These are phyloP conservation scores for Centropristis striata DNA, from an alignment of 2,113 vertebrate genomes.

Conservation along the genomic window DNA sequence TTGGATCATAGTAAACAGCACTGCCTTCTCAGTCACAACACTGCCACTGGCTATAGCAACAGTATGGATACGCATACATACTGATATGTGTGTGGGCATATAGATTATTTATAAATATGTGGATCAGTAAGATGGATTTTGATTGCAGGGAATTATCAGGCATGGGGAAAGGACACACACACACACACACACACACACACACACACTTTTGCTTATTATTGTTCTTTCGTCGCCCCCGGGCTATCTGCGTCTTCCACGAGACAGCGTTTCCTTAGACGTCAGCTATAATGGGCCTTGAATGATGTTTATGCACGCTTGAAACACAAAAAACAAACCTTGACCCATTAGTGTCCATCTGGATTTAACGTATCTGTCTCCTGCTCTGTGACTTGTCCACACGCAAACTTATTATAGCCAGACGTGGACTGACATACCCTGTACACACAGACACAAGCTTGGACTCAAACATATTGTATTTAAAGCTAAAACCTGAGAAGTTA, in stretches of 20 bases:
- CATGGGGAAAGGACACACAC: conserved; percentile 19
- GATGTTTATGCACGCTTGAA: conserved; percentile 45
- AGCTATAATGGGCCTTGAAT: conserved; percentile 62
- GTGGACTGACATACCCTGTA: not conserved
- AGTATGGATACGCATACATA: conserved; percentile 18
- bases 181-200: conserved; percentile 28
- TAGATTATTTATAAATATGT: conserved; percentile 57
- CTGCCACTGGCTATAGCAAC: conserved; percentile 46
- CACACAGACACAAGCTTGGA: not conserved
- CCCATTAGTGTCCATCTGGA: conserved; percentile 67
- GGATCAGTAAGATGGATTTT: conserved; percentile 38
- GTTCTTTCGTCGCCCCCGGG: conserved; percentile 50
- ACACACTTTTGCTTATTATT: conserved; percentile 58
- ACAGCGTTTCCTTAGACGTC: conserved; percentile 63
- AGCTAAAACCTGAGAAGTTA: not conserved
- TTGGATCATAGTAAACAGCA: not conserved
- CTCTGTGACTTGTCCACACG: conserved; percentile 9
- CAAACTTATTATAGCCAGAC: not conserved
- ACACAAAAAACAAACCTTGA: conserved; percentile 71
- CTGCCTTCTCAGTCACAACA: conserved; percentile 64
- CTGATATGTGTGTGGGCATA: not conserved
- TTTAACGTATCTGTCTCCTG: conserved; percentile 42
- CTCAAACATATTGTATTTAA: not conserved
- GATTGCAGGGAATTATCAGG: conserved; percentile 26
- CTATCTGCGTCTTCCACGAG: conserved; percentile 62